Evolutionary conservation across 1,140 invertebrate genomes (phyloP), one percentile per base, ranked within the genome.

Genomic region (Saccostrea cuccullata): DNA sequence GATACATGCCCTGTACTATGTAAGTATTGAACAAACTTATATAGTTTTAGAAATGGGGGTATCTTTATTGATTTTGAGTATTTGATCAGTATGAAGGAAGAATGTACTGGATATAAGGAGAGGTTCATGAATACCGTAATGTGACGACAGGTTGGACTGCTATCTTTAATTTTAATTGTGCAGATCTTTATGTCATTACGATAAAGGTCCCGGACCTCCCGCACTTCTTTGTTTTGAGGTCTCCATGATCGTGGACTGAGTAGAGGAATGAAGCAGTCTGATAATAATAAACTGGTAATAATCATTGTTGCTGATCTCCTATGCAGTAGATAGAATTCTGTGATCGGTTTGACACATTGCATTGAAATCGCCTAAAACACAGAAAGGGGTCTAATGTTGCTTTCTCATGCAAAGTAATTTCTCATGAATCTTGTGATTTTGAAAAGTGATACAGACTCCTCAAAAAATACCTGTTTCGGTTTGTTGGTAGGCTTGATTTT

Each of bases 21-120:
- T 77, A 77, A 77, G 70, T 77, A 73, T 73, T 11, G 17, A 77
- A 30, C 23, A 77, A 77, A 30, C 26, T 77, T 15, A 26, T 13
- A 15, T 26, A 9, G 4, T 26, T 30, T n/a, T 77, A 77, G 26
- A 77, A 77, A 77, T 77, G 30, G 13, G 70, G 70, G 30, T 0
- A 15, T 77, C 70, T 77, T 11, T 77, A 77, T 77, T 36, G 70
- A 77, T 77, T 77, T 77, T 77, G 15, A 5, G 70, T 77, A 26
- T 77, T 77, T 26, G 70, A 77, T 77, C 70, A 9, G 9, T 47
- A 47, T 47, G 47, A 47, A 47, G 47, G 47, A 30, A 36, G 23
- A 15, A 26, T 13, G 11, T 77, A 11, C 36, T 26, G 26, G 26
- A 73, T 30, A 73, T 36, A 8, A 77, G 30, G 58, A 77, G 23